Conservation (phyloP, 1,140 invertebrate genomes). For the Philotrypesis tridentata region DNA sequence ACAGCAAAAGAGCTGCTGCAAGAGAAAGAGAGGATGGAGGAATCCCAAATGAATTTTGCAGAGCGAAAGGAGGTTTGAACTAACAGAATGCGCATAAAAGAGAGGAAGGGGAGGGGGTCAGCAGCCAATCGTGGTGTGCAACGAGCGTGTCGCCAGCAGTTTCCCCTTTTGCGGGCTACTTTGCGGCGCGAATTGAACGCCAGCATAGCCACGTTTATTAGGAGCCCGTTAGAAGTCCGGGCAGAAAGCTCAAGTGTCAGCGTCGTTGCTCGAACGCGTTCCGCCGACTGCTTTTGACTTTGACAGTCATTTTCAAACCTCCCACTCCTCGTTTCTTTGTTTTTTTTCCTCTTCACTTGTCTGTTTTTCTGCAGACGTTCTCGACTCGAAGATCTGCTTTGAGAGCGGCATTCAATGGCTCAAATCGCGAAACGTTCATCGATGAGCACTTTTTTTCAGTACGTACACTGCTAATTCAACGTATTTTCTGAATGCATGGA, state of each 20-base stretch:
- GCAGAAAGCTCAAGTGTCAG: not conserved
- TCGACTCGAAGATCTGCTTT: too few relatives aligned
- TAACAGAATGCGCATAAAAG: not conserved
- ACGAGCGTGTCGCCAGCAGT: conserved; percentile 63
- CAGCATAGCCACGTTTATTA: conserved; percentile 54
- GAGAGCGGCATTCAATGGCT: too few relatives aligned
- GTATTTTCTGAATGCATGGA: too few relatives aligned
- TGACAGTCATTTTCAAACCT: conserved; percentile 26
- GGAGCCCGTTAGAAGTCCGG: conserved; percentile 45
- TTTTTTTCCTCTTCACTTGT: not conserved
- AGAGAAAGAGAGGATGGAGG: conserved; percentile 51
- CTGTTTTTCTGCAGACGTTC: not conserved
- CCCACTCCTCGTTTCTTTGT: not conserved
- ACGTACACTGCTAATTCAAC: too few relatives aligned
- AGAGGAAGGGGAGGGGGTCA: not conserved
- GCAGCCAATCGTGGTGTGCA: conserved; percentile 59
- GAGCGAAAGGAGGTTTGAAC: conserved; percentile 54
- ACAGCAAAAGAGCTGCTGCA: conserved; percentile 32
- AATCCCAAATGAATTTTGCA: conserved; percentile 62
- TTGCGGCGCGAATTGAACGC: conserved; percentile 62
- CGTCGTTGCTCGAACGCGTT: not conserved
- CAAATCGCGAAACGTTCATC: too few relatives aligned
- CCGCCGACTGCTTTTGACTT: conserved; percentile 41
- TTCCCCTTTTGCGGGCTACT: conserved; percentile 64
- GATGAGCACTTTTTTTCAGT: too few relatives aligned